Evolutionary conservation across 2,113 vertebrate genomes (phyloP).

Genomic region (Spilogale gracilis): DNA sequence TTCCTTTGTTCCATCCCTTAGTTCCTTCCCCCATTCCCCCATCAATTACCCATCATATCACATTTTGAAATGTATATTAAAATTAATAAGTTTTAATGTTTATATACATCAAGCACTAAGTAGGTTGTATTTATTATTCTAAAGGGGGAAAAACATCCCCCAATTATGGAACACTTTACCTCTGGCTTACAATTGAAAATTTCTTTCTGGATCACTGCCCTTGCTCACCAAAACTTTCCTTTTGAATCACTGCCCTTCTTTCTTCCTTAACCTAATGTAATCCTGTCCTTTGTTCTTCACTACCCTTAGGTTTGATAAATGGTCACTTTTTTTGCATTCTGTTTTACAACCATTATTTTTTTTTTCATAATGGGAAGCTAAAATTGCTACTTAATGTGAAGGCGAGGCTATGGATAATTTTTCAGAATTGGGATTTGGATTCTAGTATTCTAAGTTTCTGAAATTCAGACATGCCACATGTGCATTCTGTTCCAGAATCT

Average conservation of each 20-base stretch:
- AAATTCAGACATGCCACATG: background rate
- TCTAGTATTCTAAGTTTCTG: conserved; percentile 37
- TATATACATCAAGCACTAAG: conserved; percentile 20
- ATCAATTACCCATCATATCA: conserved; percentile 14
- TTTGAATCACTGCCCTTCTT: background rate
- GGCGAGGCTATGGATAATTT: background rate
- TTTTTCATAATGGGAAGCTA: background rate
- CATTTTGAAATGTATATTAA: conserved; percentile 41
- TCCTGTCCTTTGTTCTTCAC: background rate
- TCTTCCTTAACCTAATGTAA: background rate
- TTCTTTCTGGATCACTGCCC: background rate
- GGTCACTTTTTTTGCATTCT: conserved; percentile 40
- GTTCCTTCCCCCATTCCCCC: background rate
- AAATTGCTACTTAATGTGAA: conserved; percentile 58
- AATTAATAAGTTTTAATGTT: conserved; percentile 16
- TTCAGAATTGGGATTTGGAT: conserved; percentile 32
- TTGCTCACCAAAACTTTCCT: conserved; percentile 4
- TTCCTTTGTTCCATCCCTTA: background rate
- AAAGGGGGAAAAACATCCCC: background rate
- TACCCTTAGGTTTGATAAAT: conserved; percentile 17
- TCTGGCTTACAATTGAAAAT: background rate
- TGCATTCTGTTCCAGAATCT: conserved; percentile 18
- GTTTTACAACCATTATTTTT: conserved; percentile 37
- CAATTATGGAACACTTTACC: conserved; percentile 27
- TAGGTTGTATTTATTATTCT: conserved; percentile 46